These are phyloP conservation scores for Adelognathus sp. DNA, from an alignment of 2,888 invertebrate species.

Conservation along the genomic window DNA sequence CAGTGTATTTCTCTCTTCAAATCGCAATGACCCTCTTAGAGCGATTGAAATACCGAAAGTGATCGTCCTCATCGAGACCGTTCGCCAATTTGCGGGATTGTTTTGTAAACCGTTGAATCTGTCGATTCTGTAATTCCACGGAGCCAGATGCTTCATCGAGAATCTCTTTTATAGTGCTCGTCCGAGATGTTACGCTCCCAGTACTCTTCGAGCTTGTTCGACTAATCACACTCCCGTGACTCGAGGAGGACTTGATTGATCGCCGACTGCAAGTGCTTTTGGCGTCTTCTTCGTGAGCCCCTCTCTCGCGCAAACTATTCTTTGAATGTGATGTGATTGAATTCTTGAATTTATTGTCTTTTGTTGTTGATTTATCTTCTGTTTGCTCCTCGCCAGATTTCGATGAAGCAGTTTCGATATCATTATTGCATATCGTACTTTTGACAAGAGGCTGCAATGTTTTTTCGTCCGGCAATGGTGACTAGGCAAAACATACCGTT, in stretches of 20 bases:
- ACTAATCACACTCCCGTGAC: slow-evolving; percentile 21
- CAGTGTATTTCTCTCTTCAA: background rate
- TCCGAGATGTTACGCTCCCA: slow-evolving; percentile 6
- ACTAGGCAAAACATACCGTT: background rate
- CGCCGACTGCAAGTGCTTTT: background rate
- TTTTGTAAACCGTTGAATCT: background rate
- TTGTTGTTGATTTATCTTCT: background rate
- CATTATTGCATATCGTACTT: background rate
- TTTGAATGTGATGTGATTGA: background rate
- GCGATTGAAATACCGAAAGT: slow-evolving; percentile 25
- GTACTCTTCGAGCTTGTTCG: slow-evolving; percentile 24
- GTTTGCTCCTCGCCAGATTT: background rate
- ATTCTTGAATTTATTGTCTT: background rate
- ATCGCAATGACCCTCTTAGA: background rate
- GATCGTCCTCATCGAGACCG: slow-evolving; percentile 53
- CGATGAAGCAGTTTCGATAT: background rate
- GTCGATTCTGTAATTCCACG: background rate
- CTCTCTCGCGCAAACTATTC: background rate
- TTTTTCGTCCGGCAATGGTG: slow-evolving; percentile 7
- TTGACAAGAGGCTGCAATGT: background rate
- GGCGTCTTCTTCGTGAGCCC: background rate
- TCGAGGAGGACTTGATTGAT: slow-evolving; percentile 1
- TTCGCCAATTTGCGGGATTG: slow-evolving; percentile 46
- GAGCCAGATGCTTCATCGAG: background rate
- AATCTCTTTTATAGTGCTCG: slow-evolving; percentile 24